Conservation (phyloP, 2,888 invertebrate species). For the Cataglyphis albicans region DNA sequence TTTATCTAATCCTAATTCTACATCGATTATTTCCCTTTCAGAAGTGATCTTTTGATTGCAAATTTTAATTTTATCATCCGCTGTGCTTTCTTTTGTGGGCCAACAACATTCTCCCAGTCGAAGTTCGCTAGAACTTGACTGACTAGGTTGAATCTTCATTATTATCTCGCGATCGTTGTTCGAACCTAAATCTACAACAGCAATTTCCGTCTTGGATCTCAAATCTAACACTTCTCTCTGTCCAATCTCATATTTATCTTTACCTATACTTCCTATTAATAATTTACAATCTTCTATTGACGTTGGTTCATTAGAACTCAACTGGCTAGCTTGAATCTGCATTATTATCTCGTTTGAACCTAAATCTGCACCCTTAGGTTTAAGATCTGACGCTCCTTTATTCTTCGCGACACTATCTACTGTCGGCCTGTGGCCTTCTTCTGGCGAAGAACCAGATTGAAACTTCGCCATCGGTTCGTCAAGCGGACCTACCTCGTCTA, state of each 20-base stretch:
- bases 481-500: constrained; percentile 81
- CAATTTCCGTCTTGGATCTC: not conserved
- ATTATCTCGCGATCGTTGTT: constrained; percentile 8
- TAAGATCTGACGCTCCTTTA: constrained; percentile 25
- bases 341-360: constrained; percentile 11
- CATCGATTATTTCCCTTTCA: constrained; percentile 3
- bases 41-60: not conserved
- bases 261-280: constrained; percentile 11
- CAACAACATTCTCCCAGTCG: constrained; percentile 49
- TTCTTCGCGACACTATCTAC: not conserved
- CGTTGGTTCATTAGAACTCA: constrained; percentile 15
- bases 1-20: constrained; percentile 13
- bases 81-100: constrained; percentile 31
- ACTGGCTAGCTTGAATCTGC: not conserved
- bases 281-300: constrained; percentile 7
- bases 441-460: constrained; percentile 3
- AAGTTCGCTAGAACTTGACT: constrained; percentile 35
- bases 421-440: not conserved
- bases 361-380: not conserved
- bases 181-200: constrained; percentile 28
- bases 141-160: not conserved
- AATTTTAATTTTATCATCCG: not conserved
- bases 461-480: constrained; percentile 30
- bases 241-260: constrained; percentile 25
- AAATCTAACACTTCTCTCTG: constrained; percentile 39